These are phyloP conservation scores for Panonychus citri DNA, from an alignment of 1,140 invertebrate genomes.

Conservation along the genomic window DNA sequence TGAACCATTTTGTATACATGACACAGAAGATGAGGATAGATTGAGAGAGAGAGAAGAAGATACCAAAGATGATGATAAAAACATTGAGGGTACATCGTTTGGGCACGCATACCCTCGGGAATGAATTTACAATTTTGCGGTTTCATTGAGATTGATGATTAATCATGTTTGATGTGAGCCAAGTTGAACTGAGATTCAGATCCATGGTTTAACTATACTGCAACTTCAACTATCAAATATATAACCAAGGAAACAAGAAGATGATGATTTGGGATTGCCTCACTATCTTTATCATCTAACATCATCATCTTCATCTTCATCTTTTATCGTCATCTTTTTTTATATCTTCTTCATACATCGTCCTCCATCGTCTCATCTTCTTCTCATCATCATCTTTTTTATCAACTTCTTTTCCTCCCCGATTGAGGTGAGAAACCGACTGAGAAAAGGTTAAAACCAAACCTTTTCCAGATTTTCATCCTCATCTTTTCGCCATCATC, in stretches of 20 bases:
- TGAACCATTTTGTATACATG: too few relatives aligned
- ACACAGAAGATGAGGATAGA: too few relatives aligned
- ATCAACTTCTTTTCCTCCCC: too few relatives aligned
- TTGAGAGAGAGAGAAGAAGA: background rate
- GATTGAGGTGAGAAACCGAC: too few relatives aligned
- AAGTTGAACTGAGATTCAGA: too few relatives aligned
- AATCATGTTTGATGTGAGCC: background rate
- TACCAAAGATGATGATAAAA: background rate
- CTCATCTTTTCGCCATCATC: too few relatives aligned
- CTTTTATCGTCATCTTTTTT: background rate
- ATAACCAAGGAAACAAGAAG: slow-evolving; percentile 63
- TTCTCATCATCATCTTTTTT: too few relatives aligned
- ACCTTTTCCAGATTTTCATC: too few relatives aligned
- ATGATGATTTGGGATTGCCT: slow-evolving; percentile 66
- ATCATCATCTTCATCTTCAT: background rate
- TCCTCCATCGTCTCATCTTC: too few relatives aligned
- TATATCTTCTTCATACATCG: too few relatives aligned
- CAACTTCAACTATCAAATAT: slow-evolving; percentile 22
- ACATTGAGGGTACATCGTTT: background rate
- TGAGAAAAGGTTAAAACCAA: too few relatives aligned
- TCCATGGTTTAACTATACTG: background rate
- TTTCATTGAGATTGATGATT: background rate
- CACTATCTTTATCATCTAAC: background rate
- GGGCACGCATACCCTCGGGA: background rate
- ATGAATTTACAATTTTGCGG: background rate